Evolutionary conservation across 1,140 invertebrate species (phyloP).

Genomic region (Geopemphigus sp.): DNA sequence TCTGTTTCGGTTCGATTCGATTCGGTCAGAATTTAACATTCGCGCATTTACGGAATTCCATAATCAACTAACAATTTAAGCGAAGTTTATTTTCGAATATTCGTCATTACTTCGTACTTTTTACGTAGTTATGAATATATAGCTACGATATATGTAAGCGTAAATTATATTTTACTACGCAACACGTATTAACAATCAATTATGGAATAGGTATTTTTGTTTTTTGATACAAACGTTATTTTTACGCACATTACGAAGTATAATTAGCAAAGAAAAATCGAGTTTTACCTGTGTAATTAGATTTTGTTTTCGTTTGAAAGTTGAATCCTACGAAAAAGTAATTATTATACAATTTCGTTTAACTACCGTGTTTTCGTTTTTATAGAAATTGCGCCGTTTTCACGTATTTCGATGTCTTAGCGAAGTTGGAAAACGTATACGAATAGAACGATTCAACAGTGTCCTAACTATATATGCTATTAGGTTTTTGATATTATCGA

Average conservation of each 20-base stretch:
- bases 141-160: not conserved
- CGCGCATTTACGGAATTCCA: not conserved
- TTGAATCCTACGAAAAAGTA: conserved; percentile 36
- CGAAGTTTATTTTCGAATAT: not conserved
- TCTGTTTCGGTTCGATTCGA: not conserved
- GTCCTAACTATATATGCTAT: too few relatives aligned
- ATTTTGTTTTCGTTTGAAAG: conserved; percentile 27
- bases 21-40: conserved; percentile 17
- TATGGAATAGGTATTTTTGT: conserved; percentile 20
- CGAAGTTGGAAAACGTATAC: not conserved
- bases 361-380: not conserved
- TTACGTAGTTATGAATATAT: too few relatives aligned
- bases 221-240: not conserved
- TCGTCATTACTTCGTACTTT: not conserved
- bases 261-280: not conserved
- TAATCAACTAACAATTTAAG: not conserved
- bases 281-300: conserved; percentile 25
- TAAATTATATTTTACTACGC: not conserved
- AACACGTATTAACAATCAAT: not conserved
- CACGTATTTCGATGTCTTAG: not conserved
- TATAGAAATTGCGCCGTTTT: not conserved
- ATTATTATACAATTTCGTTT: not conserved
- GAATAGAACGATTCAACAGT: too few relatives aligned
- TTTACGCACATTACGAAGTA: not conserved
- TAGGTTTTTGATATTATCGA: too few relatives aligned